phyloP scores from a whole-genome alignment of 1,140 invertebrate genomes.

The Hypsibius dujardini region DNA sequence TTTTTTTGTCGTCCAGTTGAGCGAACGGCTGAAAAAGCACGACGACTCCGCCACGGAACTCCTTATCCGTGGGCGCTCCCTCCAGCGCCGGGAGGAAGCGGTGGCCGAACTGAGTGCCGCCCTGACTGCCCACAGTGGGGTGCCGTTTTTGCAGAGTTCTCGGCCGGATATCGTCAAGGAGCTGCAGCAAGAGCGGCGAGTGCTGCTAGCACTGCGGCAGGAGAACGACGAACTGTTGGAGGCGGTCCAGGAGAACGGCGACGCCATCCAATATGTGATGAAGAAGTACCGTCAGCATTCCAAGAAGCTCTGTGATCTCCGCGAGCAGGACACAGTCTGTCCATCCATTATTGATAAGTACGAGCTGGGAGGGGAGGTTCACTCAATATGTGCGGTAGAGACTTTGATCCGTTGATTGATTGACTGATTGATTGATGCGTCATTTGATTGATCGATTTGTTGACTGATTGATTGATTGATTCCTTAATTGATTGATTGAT shows the following conservation, averaged over 20 bases:
- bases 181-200: background rate
- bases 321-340: conserved; percentile 7
- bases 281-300: conserved; percentile 13
- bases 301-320: background rate
- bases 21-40: background rate
- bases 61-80: background rate
- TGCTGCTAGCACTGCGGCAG: background rate
- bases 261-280: background rate
- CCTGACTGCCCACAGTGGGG: background rate
- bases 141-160: background rate
- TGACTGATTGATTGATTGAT: no score
- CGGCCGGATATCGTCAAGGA: background rate
- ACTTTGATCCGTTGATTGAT: no score
- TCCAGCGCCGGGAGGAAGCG: background rate
- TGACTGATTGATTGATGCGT: no score
- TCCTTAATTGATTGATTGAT: no score
- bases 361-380: no score
- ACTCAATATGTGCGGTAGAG: no score
- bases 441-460: no score
- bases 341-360: background rate
- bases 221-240: conserved; percentile 4
- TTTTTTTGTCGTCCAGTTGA: no score
- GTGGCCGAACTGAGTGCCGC: background rate
- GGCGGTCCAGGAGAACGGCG: conserved; percentile 8
- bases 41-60: background rate